Evolutionary conservation across 2,797 vertebrate species (phyloP).

Genomic region (Dryobates pubescens): DNA sequence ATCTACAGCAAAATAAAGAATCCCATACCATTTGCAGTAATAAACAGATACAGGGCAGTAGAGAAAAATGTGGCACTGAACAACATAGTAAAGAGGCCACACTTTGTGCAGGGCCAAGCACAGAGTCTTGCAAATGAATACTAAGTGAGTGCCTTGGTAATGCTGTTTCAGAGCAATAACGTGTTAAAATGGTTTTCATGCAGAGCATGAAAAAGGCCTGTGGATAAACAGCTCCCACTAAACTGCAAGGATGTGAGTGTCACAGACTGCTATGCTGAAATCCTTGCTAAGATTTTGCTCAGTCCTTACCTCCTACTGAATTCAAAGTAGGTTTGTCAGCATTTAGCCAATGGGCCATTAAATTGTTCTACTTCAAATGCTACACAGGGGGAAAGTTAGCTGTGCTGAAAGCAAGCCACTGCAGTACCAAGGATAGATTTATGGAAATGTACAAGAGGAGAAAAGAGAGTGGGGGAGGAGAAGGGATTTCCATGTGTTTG

Average conservation of each 20-base stretch:
- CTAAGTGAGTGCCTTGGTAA: not conserved
- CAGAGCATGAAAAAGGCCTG: not conserved
- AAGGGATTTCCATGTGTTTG: not conserved
- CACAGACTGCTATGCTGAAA: not conserved
- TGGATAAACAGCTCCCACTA: not conserved
- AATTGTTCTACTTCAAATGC: conserved; percentile 53
- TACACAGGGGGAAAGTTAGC: conserved; percentile 4
- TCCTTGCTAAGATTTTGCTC: not conserved
- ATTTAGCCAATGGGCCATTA: conserved; percentile 28
- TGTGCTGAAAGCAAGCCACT: not conserved
- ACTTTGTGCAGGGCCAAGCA: not conserved
- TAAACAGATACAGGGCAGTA: not conserved
- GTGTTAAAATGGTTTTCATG: not conserved
- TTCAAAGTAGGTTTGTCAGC: conserved; percentile 33
- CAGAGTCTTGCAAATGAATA: not conserved
- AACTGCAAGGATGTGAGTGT: not conserved
- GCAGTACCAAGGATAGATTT: not conserved
- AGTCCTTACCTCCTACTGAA: conserved; percentile 4
- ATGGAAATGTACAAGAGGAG: not conserved
- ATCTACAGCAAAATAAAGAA: conserved; percentile 46
- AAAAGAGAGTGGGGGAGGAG: not conserved
- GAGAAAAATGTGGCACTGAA: fast-evolving
- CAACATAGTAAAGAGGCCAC: not conserved
- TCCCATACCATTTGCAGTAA: not conserved
- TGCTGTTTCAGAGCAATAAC: not conserved